Percentiles rank a stretch among this genome's conserved stretches.
These are phyloP conservation scores for Caiman crocodilus DNA, from an alignment of 2,797 vertebrate species.

Conservation along the genomic window DNA sequence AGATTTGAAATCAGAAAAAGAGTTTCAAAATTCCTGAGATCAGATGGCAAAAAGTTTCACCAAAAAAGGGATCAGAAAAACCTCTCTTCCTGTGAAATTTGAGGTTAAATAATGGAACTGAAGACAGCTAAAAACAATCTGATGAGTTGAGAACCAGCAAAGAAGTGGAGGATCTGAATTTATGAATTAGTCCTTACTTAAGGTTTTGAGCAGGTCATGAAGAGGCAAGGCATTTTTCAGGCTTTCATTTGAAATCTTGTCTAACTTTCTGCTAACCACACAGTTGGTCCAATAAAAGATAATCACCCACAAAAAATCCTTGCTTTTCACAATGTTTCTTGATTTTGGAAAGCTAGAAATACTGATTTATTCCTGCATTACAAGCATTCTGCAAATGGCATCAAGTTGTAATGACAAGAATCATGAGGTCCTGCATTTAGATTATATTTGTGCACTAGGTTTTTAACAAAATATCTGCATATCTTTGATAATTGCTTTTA, in stretches of 20 bases:
- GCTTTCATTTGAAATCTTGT: no score
- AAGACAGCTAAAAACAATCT: slow-evolving; percentile 2
- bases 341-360: slow-evolving; percentile 41
- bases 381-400: slow-evolving; percentile 59
- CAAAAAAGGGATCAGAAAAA: slow-evolving; percentile 61
- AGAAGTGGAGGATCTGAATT: slow-evolving; percentile 60
- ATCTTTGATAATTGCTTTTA: slow-evolving; percentile 57
- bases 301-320: slow-evolving; percentile 30
- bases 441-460: slow-evolving; percentile 51
- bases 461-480: slow-evolving; percentile 58
- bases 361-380: slow-evolving; percentile 45
- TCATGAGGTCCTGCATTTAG: slow-evolving; percentile 61
- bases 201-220: slow-evolving; percentile 65
- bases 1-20: slow-evolving; percentile 53
- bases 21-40: slow-evolving; percentile 65
- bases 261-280: no score
- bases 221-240: slow-evolving; percentile 34
- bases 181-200: slow-evolving; percentile 66
- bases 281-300: no score
- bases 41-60: slow-evolving; percentile 65
- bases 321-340: slow-evolving; percentile 35
- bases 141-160: slow-evolving; percentile 58
- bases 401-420: slow-evolving; percentile 67
- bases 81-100: slow-evolving; percentile 61
- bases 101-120: slow-evolving; percentile 51